Evolutionary conservation across 2,113 vertebrate genomes (phyloP), one percentile per base, ranked within the genome.

Genomic region (Platycercus adscitus): DNA sequence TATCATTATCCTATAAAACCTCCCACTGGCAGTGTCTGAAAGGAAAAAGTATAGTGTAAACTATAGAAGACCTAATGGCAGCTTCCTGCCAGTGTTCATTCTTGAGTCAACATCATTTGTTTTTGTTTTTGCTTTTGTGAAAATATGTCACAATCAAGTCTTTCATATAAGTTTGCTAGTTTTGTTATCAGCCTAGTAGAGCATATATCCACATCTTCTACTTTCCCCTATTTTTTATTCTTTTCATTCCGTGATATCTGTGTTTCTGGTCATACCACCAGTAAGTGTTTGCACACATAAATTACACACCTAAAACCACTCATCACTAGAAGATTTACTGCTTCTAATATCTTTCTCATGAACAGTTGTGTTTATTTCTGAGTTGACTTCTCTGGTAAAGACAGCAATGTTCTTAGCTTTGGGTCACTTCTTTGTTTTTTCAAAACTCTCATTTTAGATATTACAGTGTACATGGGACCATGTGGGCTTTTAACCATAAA

Each of bases 291-390:
- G 93, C 91, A 72, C 83, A 93, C 83, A 96, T 97, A 97, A 96
- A 96, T 96, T 97, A 94, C 56, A 79, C 77, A 85, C 93, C 95
- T 96, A 96, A 96, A 96, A 72, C 0, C 95, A 94, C 91, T 96
- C 96, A 96, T 97, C 95, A 76, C 96, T 94, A 69, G 46, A 90
- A 95, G 96, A 97, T 96, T 95, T 96, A 97, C 77, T 87, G 77
- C 92, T 95, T 96, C 93, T 96, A 95, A 96, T 97, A 95, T 96
- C 93, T 97, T 96, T 96, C 86, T 93, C 86, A 84, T 97, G 96
- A 96, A 87, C 93, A 96, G 88, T 95, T 88, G 49, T 96, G 88
- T 95, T 96, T 97, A 95, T 94, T 96, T 97, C 92, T 93, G 79
- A 83, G 81, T 96, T 91, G 84, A 77, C 78, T 95, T 96, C 70